Conservation (phyloP, 92 coral and sea anemone species). For the Parazoanthus darwini region DNA sequence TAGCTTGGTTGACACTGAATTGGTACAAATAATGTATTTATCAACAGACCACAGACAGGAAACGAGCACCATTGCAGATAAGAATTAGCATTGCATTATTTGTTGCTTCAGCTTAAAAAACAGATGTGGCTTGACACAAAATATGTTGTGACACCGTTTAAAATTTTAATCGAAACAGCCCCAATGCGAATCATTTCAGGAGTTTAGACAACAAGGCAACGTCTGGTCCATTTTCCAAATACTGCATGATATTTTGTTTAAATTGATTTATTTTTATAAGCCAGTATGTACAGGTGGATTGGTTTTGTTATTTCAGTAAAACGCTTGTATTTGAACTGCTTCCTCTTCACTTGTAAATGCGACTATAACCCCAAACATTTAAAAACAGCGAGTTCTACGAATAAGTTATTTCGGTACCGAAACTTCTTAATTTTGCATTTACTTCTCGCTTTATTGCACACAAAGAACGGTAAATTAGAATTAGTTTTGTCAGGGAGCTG, state of each 20-base stretch:
- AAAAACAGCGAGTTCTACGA: not conserved
- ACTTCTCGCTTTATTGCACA: not conserved
- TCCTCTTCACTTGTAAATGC: too few species aligned
- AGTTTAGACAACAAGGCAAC: not conserved
- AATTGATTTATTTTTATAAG: too few species aligned
- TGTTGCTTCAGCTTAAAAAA: not conserved
- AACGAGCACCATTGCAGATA: slow-evolving; percentile 11
- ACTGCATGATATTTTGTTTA: not conserved
- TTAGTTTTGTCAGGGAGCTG: not conserved
- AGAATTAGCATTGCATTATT: slow-evolving; percentile 5
- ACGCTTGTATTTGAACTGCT: not conserved
- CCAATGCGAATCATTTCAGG: not conserved
- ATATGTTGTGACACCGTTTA: not conserved
- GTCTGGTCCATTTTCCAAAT: not conserved
- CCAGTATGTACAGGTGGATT: too few species aligned
- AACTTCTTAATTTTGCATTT: not conserved
- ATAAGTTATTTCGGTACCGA: not conserved
- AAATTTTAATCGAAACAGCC: not conserved
- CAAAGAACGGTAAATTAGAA: not conserved
- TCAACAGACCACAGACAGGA: not conserved
- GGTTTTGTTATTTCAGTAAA: not conserved
- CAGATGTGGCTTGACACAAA: not conserved
- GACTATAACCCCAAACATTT: not conserved
- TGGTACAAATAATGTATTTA: not conserved
- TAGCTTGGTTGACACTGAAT: not conserved